Evolutionary conservation across 1,140 invertebrate species (phyloP), one percentile per base, ranked within the genome.

Genomic region (Schlechtendalia chinensis): DNA sequence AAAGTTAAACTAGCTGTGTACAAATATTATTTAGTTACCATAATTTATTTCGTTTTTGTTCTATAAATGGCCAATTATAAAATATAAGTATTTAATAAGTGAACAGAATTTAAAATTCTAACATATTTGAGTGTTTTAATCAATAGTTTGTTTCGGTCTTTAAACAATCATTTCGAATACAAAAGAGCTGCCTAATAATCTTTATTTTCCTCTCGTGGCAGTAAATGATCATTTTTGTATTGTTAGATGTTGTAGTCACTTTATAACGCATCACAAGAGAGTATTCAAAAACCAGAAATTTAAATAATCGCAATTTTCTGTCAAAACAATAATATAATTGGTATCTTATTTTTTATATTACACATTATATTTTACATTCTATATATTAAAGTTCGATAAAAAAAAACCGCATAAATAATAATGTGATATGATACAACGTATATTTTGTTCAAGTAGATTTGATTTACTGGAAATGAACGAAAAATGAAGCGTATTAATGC

Each of bases 101-200:
- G 39, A 50, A 47, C 5, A 17, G n/a, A 69, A 69, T 10, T 39
- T 12, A 14, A n/a, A 69, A 69, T 47, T 24, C 12, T 39, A 47
- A 69, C 47, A 69, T 47, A 69, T 39, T 50, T 11, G 22, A 5
- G 45, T 10, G 22, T 50, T 69, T 50, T 69, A 69, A 69, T 4
- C 32, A 39, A 69, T 69, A 69, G 50, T 69, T 47, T n/a, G 67
- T 27, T 69, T 69, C 45, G 45, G 67, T 47, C 50, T 39, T 50
- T 27, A 24, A 69, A 50, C 67, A 50, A 69, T 10, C 5, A 27
- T 17, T 69, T 19, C 22, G 14, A 69, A 69, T 39, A 39, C 39
- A 69, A 69, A 69, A 50, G 67, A 19, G 24, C 19, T 56, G 56
- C 63, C 0, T 45, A 67, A 69, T 22, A 69, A 69, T 50, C 67